Evolutionary conservation across 2,797 vertebrate genomes (phyloP).

Genomic region (Nannoperca obscura): DNA sequence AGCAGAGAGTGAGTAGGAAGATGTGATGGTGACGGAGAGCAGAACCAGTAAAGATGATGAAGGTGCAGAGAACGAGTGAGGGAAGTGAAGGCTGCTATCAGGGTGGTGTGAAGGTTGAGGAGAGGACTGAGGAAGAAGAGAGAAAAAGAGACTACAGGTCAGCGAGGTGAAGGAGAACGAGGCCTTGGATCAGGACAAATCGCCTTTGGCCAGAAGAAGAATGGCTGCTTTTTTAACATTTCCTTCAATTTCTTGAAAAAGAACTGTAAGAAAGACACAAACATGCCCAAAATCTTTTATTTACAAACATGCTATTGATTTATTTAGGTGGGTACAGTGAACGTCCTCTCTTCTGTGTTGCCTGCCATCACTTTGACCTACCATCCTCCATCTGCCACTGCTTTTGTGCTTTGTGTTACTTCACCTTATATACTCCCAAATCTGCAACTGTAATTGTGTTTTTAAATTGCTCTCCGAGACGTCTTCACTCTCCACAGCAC

Average conservation of each 20-base stretch:
- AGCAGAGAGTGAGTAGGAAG: not conserved
- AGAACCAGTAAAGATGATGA: conserved; percentile 6
- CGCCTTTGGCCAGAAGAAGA: no score
- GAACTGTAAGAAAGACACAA: no score
- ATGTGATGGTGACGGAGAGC: not conserved
- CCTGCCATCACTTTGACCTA: conserved; percentile 1
- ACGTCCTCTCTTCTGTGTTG: not conserved
- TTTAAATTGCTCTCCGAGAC: conserved; percentile 9
- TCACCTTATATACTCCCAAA: conserved; percentile 21
- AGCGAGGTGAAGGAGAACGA: not conserved
- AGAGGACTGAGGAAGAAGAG: not conserved
- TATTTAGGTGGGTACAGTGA: not conserved
- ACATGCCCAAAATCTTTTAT: not conserved
- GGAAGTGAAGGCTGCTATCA: conserved; percentile 10
- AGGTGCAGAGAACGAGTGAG: not conserved
- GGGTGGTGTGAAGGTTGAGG: conserved; percentile 4
- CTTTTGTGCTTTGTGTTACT: conserved; percentile 17
- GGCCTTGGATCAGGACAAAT: no score
- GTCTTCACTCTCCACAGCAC: not conserved
- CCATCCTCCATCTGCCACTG: conserved; percentile 3
- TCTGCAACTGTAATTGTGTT: conserved; percentile 30
- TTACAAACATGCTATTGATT: not conserved
- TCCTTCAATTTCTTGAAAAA: not conserved
- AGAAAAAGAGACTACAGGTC: not conserved
- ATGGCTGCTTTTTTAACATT: not conserved